Percentiles rank a stretch among this genome's conserved stretches.
These are phyloP conservation scores for Cardiocondyla obscurior DNA, from an alignment of 1,140 invertebrate genomes.

Conservation along the genomic window DNA sequence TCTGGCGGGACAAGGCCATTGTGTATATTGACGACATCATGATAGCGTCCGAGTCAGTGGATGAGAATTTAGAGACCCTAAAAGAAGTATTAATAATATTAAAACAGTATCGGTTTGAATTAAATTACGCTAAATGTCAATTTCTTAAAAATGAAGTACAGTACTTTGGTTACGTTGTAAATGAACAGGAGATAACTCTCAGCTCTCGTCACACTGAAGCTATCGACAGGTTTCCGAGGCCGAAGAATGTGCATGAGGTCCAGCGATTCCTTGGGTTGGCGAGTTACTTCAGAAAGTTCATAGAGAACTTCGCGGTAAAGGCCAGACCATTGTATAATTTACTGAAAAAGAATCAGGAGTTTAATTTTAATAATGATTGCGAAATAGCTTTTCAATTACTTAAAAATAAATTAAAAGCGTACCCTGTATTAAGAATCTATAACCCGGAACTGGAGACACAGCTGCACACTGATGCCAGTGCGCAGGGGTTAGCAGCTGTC, in stretches of 20 bases:
- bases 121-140: background rate
- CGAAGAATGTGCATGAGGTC: background rate
- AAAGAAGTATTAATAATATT: background rate
- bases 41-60: background rate
- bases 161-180: background rate
- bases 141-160: background rate
- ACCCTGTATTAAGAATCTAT: no score
- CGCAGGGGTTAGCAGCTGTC: no score
- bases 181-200: no score
- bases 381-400: no score
- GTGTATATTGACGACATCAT: background rate
- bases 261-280: background rate
- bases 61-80: background rate
- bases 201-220: background rate
- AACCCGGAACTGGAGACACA: no score
- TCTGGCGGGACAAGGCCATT: background rate
- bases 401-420: no score
- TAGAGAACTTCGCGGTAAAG: background rate
- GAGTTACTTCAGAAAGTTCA: background rate
- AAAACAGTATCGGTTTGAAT: background rate
- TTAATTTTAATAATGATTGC: no score
- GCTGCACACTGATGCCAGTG: no score
- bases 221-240: background rate
- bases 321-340: no score
- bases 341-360: no score